phyloP scores from a whole-genome alignment of 1,140 invertebrate species.

The Philopotamus ludificatus region DNA sequence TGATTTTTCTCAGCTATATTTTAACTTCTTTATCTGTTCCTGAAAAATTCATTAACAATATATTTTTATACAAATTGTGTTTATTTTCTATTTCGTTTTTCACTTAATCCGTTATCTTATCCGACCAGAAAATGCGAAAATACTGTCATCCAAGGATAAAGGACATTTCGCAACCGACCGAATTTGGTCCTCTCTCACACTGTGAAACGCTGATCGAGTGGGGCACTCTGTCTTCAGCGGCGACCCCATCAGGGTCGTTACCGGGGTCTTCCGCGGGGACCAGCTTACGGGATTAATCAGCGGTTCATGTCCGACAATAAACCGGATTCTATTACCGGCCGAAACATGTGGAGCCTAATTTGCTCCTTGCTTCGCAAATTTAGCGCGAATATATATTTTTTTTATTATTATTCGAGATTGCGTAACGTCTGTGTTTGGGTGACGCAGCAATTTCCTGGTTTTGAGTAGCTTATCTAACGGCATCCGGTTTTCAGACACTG shows the following conservation, averaged over 20 bases:
- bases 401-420: neutral
- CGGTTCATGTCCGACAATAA: conserved; percentile 35
- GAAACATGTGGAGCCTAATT: neutral
- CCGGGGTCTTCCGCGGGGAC: conserved; percentile 8
- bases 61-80: no score
- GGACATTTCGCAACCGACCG: no score
- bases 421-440: neutral
- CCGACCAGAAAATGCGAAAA: no score
- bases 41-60: no score
- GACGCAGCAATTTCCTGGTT: conserved; percentile 5
- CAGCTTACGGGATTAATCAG: conserved; percentile 39
- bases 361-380: no score
- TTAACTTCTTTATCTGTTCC: no score
- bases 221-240: conserved; percentile 1
- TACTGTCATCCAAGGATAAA: no score
- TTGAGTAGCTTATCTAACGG: neutral
- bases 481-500: conserved; percentile 2
- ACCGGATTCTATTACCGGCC: conserved; percentile 38
- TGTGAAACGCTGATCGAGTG: neutral
- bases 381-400: neutral
- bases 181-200: no score
- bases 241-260: conserved; percentile 26
- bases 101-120: no score
- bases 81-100: no score
- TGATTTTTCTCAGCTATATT: no score